Evolutionary conservation across 2,797 vertebrate genomes (phyloP).

Genomic region (Todus mexicanus): DNA sequence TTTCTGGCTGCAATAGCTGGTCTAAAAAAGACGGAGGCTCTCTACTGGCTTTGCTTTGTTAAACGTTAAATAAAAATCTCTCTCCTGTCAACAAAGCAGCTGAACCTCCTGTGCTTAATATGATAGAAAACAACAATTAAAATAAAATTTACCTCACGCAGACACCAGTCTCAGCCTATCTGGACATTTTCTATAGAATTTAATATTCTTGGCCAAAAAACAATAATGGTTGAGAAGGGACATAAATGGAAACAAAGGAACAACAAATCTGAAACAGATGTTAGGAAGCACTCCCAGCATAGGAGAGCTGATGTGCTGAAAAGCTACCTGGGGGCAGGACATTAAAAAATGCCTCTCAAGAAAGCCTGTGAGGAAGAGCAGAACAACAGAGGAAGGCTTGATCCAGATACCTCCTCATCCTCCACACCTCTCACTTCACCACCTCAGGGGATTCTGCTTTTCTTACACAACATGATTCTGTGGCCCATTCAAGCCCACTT

Average conservation of each 20-base stretch:
- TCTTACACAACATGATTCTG: not conserved
- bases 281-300: constrained; percentile 39
- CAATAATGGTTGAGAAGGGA: constrained; percentile 33
- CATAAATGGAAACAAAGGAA: constrained; percentile 51
- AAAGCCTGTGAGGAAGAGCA: not conserved
- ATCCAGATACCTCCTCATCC: not conserved
- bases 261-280: constrained; percentile 63
- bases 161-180: not conserved
- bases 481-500: not conserved
- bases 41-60: not conserved
- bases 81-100: not conserved
- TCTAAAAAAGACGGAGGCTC: not conserved
- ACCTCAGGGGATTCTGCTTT: not conserved
- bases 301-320: constrained; percentile 58
- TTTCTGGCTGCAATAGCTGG: not conserved
- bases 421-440: not conserved
- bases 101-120: not conserved
- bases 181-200: not conserved
- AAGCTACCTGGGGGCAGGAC: constrained; percentile 36
- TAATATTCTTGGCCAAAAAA: constrained; percentile 38
- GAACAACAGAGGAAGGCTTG: not conserved
- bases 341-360: constrained; percentile 4
- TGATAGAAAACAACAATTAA: constrained; percentile 37
- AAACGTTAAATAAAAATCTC: constrained; percentile 1
- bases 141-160: constrained; percentile 10